These are phyloP conservation scores for Harpagifer antarcticus DNA, from an alignment of 2,797 vertebrate genomes.

Conservation along the genomic window DNA sequence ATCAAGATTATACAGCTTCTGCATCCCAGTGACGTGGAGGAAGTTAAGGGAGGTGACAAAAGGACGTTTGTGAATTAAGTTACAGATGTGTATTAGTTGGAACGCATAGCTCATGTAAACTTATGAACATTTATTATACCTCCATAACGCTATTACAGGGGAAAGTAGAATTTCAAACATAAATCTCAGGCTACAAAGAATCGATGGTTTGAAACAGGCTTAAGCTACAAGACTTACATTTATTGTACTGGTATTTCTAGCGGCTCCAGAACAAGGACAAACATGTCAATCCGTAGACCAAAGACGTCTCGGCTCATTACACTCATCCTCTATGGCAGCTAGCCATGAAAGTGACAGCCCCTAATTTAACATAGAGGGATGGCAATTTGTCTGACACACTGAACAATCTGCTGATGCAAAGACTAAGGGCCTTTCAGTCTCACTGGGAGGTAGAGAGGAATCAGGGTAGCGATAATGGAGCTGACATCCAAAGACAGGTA, in stretches of 20 bases:
- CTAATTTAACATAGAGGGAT: constrained; percentile 79
- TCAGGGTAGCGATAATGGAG: constrained; percentile 64
- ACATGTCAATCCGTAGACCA: constrained; percentile 72
- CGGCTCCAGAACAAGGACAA: constrained; percentile 48
- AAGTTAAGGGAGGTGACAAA: too few species aligned
- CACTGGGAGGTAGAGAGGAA: constrained; percentile 65
- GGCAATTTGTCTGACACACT: constrained; percentile 82
- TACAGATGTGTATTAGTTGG: too few species aligned
- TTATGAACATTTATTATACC: background rate
- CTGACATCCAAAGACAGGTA: constrained; percentile 73
- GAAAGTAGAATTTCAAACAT: constrained; percentile 3
- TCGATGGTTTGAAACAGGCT: constrained; percentile 17
- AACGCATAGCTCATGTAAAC: too few species aligned
- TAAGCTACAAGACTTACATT: constrained; percentile 37
- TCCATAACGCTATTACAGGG: background rate
- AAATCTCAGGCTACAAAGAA: constrained; percentile 17
- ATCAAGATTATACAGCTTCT: too few species aligned
- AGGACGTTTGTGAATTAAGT: too few species aligned
- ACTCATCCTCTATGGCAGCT: constrained; percentile 61
- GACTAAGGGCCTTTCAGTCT: constrained; percentile 78
- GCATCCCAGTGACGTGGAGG: too few species aligned
- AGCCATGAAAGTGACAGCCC: constrained; percentile 78
- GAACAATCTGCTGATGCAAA: constrained; percentile 81
- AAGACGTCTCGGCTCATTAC: constrained; percentile 79
- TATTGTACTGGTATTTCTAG: constrained; percentile 30